Base-by-base conservation (phyloP, 2,113 vertebrate species). In the Hiodon tergisus region DNA sequence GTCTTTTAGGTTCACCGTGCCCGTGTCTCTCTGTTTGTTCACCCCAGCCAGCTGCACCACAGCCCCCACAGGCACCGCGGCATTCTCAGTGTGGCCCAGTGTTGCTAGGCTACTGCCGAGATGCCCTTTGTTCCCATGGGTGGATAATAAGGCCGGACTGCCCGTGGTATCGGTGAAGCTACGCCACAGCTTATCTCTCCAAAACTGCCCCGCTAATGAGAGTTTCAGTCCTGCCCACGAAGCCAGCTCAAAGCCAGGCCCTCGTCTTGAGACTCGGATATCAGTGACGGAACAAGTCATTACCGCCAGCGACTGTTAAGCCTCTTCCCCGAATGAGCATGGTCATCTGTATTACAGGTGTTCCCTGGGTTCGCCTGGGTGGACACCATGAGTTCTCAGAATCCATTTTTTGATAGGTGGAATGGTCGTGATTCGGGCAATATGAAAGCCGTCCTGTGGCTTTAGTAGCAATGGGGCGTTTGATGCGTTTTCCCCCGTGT, bases 61-160 rank as follows among this genome's bases (percentile, higher is more conserved):
- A n/a, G n/a, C n/a, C n/a, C n/a, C n/a, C n/a, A n/a, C n/a, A n/a
- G n/a, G n/a, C n/a, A n/a, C 31, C 31, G 31, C 31, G 31, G 31
- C 54, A 5, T 5, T 58, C 46, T 11, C 69, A 1, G 17, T 57
- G 13, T 8, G 16, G 53, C n/a, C 11, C 6, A 3, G 8, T 47
- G 71, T 61, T 51, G 71, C 52, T 67, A 74, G 47, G 62, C n/a
- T 46, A 67, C 13, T 2, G 5, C 5, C 63, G n/a, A 67, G 62
- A 59, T 16, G 46, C 17, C 8, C 58, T 2, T 71, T 54, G 31
- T 55, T 47, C 17, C 61, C 46, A 46, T 14, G 7, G 9, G 61
- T 50, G 65, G 54, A 66, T 48, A 68, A 48, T 50, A 14, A 16
- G 31, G 31, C 17, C 17, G 62, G n/a, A 57, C 2, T 4, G 10